Evolutionary conservation across 2,797 vertebrate genomes (phyloP), one percentile per base, ranked within the genome.

Genomic region (Gallinago nigripennis): DNA sequence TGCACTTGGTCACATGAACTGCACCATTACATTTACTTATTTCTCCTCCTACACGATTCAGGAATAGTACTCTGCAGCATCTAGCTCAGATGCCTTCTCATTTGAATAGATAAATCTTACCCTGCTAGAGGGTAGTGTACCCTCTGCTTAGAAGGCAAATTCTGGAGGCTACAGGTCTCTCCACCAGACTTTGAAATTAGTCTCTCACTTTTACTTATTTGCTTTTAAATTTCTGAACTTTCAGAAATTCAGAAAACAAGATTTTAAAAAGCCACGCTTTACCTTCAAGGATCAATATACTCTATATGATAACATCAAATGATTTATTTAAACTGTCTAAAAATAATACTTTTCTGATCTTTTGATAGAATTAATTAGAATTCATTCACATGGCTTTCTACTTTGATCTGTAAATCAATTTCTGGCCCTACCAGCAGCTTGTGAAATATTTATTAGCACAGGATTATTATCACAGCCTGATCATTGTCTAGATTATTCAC

Each of bases 361-460:
- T 91, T 85, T 85, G 48, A 82, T 92, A 60, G 68, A 84, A 57
- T 68, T 81, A 76, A 88, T 76, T 73, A 77, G 37, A 84, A 89
- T 94, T 85, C 60, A 64, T 82, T 85, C 84, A 77, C 27, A n/a
- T 25, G 37, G 14, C 79, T 90, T 92, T 64, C 57, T 50, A 71
- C 94, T 95, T 93, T 90, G 81, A 92, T 82, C 92, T 94, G 71
- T 82, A 87, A 92, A 92, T 94, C 78, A 68, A 57, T 85, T 90
- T 93, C 81, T 88, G 75, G 93, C 84, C 75, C 78, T 82, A 80
- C 48, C 86, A 89, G 78, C 48, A 93, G 50, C 61, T n/a, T 81
- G 48, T 87, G 78, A 95, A 95, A 89, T 91, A 95, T 91, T 95
- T 89, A 91, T 91, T 87, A 95, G 68, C 86, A 70, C 45, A 57